Evolutionary conservation across 2,113 vertebrate genomes (phyloP), one percentile per base, ranked within the genome.

Genomic region (Hemibagrus wyckioides): DNA sequence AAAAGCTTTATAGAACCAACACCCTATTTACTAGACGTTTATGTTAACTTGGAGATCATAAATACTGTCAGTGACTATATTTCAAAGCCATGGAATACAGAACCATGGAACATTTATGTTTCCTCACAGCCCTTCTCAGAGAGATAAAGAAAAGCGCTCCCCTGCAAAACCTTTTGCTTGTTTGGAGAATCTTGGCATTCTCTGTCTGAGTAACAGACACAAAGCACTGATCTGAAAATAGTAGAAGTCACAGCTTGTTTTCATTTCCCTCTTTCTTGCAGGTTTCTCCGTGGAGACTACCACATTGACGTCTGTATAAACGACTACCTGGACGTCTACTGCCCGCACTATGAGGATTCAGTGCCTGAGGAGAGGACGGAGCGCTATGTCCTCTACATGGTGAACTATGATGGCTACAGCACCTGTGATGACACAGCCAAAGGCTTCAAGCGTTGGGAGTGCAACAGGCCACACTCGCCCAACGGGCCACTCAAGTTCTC

Each of bases 391-490:
- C 97, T 99, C 87, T 99, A 99, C 95, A 99, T 99, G 98, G 98
- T 99, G 89, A 99, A 99, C 96, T 99, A 98, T 88, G 98, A 99
- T 84, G 98, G 98, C 93, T 99, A 99, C 96, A 99, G 96, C 92
- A 97, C 97, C 61, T 99, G 98, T 0, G 98, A 99, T 95, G 98
- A 99, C 89, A 99, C 97, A 39, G 96, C 97, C 92, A 99, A 99
- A 94, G 98, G 98, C 39, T 99, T 99, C 94, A 99, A 99, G 92
- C 97, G 98, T 90, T 99, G 98, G 98, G 98, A 99, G 92, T 99
- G 98, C 92, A 99, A 99, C 95, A 94, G 98, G 67, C 98, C 98
- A 0, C 96, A 98, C 92, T 98, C 98, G 41, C 96, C 98, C 0
- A 99, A 98, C 2, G 98, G 98, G 87, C 98, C 98, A 0, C 95